These are phyloP conservation scores for Chaenogobius annularis DNA, from an alignment of 2,113 vertebrate genomes.

Conservation along the genomic window DNA sequence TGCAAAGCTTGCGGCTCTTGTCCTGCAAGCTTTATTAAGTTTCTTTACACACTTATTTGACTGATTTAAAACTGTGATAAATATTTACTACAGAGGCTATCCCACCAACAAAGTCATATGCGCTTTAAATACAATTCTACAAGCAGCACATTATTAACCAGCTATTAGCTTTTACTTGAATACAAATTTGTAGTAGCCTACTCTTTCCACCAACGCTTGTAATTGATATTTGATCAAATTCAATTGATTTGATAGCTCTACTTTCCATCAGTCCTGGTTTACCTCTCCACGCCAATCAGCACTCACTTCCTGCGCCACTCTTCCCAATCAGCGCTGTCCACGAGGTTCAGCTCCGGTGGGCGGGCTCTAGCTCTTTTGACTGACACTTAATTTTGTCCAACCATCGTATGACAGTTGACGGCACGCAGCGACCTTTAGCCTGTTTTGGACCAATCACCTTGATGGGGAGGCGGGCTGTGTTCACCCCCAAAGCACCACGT, in stretches of 20 bases:
- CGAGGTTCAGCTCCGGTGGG: slow-evolving; percentile 72
- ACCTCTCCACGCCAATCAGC: slow-evolving; percentile 56
- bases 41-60: too few species aligned
- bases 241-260: background rate
- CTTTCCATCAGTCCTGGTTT: background rate
- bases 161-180: too few species aligned
- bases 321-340: slow-evolving; percentile 78
- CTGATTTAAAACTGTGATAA: too few species aligned
- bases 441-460: slow-evolving; percentile 33
- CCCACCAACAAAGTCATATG: too few species aligned
- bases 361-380: slow-evolving; percentile 22
- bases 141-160: too few species aligned
- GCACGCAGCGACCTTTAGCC: slow-evolving; percentile 12
- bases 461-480: background rate
- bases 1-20: too few species aligned
- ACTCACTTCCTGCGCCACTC: slow-evolving; percentile 38
- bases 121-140: too few species aligned
- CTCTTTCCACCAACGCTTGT: background rate
- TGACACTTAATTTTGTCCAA: slow-evolving; percentile 47
- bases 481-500: slow-evolving; percentile 42
- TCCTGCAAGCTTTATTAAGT: too few species aligned
- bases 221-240: background rate
- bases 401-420: slow-evolving; percentile 54
- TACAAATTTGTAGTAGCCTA: too few species aligned
- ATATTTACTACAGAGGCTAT: too few species aligned